phyloP scores from a whole-genome alignment of 2,888 invertebrate genomes.

The Tenthredo amoena region DNA sequence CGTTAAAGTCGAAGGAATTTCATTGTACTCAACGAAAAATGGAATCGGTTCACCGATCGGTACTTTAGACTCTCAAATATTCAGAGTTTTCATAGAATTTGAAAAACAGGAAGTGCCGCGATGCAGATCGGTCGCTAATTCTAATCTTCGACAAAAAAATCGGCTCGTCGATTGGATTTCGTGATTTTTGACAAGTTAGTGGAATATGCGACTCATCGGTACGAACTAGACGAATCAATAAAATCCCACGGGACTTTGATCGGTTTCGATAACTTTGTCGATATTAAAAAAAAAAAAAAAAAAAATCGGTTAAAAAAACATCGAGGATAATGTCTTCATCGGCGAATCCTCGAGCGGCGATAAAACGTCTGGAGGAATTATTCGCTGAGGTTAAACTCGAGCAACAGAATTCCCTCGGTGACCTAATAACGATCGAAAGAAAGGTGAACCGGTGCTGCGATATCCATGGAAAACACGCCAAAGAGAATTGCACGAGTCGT shows the following conservation, averaged over 20 bases:
- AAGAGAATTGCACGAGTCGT: conserved; percentile 78
- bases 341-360: conserved; percentile 83
- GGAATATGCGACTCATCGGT: too few relatives aligned
- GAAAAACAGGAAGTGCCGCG: too few relatives aligned
- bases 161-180: too few relatives aligned
- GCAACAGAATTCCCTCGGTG: conserved; percentile 65
- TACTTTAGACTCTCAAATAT: too few relatives aligned
- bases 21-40: too few relatives aligned
- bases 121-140: background rate
- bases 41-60: too few relatives aligned
- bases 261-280: background rate
- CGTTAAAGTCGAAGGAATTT: background rate
- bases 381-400: conserved; percentile 85
- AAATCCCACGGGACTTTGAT: too few relatives aligned
- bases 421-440: conserved; percentile 79
- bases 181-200: too few relatives aligned
- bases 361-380: conserved; percentile 87
- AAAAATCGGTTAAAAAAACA: background rate
- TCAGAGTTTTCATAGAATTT: too few relatives aligned
- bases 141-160: too few relatives aligned
- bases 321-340: conserved; percentile 66
- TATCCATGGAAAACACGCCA: conserved; percentile 82
- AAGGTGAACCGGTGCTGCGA: conserved; percentile 85
- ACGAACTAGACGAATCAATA: too few relatives aligned
- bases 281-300: background rate